A percentile compares a stretch with the other conserved stretches of the same genome.
These are phyloP conservation scores for Felis chaus DNA, from an alignment of 2,113 vertebrate species.

Conservation along the genomic window DNA sequence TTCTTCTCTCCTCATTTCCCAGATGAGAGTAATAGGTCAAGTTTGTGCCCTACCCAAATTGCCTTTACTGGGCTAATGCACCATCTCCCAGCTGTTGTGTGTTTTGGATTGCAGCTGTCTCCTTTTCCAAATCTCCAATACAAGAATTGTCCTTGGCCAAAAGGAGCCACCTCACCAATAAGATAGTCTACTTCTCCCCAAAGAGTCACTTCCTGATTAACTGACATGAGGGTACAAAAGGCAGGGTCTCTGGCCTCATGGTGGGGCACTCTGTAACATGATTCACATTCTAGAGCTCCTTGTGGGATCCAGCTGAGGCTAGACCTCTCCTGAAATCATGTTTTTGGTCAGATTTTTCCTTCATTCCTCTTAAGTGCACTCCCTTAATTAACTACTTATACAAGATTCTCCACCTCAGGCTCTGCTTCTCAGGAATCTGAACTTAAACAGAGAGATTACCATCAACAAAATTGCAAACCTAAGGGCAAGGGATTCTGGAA, in stretches of 20 bases:
- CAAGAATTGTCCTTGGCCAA: neutral
- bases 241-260: neutral
- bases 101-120: neutral
- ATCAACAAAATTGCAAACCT: neutral
- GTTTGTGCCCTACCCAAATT: too few species aligned
- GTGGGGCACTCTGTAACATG: neutral
- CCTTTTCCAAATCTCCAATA: neutral
- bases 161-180: neutral
- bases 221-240: neutral
- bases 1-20: neutral
- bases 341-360: neutral
- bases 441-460: neutral
- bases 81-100: neutral
- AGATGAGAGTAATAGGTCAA: neutral
- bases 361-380: neutral
- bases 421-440: neutral
- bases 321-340: neutral
- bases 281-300: neutral
- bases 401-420: neutral
- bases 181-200: neutral
- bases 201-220: neutral
- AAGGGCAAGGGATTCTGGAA: neutral
- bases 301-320: neutral
- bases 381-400: neutral
- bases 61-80: neutral